Evolutionary conservation across 2,797 vertebrate genomes (phyloP).

Genomic region (Acanthiza pusilla): DNA sequence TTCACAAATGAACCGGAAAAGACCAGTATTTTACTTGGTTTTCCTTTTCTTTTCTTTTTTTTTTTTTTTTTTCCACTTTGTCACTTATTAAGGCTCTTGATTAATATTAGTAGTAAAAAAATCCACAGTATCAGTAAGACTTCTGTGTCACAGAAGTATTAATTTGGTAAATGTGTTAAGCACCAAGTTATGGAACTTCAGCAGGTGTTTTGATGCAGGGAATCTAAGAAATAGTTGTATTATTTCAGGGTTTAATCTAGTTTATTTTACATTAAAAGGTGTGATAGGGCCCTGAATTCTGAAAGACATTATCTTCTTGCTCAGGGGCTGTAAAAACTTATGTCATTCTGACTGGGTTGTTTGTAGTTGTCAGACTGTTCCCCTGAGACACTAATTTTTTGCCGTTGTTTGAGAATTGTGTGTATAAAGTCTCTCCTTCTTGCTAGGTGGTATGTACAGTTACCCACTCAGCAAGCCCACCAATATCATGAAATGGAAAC

Average conservation of each 20-base stretch:
- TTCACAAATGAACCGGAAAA: background rate
- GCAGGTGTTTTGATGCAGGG: background rate
- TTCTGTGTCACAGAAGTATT: background rate
- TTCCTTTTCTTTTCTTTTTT: background rate
- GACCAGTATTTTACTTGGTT: background rate
- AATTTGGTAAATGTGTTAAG: background rate
- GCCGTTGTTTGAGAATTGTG: background rate
- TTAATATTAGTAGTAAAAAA: background rate
- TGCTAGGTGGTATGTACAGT: conserved; percentile 80
- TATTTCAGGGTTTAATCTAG: background rate
- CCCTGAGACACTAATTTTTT: background rate
- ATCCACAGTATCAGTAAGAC: background rate
- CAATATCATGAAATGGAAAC: conserved; percentile 82
- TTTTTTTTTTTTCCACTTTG: background rate
- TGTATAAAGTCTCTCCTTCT: conserved; percentile 36
- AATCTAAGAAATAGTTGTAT: background rate
- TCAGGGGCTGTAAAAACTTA: background rate
- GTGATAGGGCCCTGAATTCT: background rate
- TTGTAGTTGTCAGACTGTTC: background rate
- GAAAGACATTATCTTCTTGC: background rate
- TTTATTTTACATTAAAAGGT: background rate
- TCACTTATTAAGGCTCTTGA: background rate
- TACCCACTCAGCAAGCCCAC: conserved; percentile 85
- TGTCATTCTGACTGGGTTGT: background rate
- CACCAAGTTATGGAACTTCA: background rate